These are phyloP conservation scores for Phocides pigmalion DNA, from an alignment of 1,140 invertebrate species.

Conservation along the genomic window DNA sequence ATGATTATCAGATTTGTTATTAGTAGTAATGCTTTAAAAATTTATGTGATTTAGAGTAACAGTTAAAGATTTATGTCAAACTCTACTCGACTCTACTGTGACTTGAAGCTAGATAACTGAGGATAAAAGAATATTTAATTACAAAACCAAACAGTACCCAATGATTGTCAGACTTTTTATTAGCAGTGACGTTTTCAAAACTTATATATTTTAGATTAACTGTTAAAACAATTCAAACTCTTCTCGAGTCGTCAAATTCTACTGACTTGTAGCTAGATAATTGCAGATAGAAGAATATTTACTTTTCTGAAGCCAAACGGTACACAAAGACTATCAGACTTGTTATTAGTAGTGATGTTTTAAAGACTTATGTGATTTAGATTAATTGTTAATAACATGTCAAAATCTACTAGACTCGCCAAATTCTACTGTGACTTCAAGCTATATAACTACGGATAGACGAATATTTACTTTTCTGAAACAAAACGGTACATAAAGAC, in stretches of 20 bases:
- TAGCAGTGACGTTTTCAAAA: not conserved
- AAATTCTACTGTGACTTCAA: too few species aligned
- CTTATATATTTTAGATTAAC: too few species aligned
- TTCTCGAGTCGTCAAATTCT: too few species aligned
- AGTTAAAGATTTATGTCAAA: too few species aligned
- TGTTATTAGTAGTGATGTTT: not conserved
- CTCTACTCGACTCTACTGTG: constrained; percentile 28
- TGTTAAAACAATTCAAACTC: too few species aligned
- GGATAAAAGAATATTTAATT: not conserved
- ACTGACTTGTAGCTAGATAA: constrained; percentile 22
- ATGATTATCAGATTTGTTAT: not conserved
- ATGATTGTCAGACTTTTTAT: not conserved
- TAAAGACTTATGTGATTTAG: too few species aligned
- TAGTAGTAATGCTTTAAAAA: not conserved
- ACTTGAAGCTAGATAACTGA: constrained; percentile 12
- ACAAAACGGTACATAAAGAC: too few species aligned
- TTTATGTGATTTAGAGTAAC: too few species aligned
- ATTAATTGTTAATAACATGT: too few species aligned
- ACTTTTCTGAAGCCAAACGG: not conserved
- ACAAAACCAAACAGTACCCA: not conserved
- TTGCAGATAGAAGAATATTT: not conserved
- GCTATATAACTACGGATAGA: too few species aligned
- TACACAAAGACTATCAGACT: not conserved
- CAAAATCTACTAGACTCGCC: too few species aligned
- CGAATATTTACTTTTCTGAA: too few species aligned